Percentiles rank a stretch among this genome's conserved stretches.
Conservation (phyloP, 2,113 vertebrate genomes). For the Malurus elegans region DNA sequence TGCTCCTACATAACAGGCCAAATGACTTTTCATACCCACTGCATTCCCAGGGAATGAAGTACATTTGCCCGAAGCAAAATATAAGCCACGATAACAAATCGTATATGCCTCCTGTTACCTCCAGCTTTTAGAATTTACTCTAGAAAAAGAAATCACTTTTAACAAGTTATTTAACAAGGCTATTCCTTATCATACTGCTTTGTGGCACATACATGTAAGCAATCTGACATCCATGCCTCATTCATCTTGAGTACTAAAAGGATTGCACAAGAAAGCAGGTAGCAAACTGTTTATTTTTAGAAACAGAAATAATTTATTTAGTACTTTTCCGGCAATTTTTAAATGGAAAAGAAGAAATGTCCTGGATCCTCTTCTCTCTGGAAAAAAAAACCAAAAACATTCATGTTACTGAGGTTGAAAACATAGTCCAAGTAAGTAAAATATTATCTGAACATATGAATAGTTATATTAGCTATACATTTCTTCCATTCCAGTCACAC, state of each 20-base stretch:
- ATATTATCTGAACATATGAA: neutral
- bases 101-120: neutral
- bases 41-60: neutral
- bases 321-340: neutral
- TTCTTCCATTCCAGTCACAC: neutral
- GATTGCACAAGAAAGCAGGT: slow-evolving; percentile 32
- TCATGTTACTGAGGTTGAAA: neutral
- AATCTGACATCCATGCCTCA: neutral
- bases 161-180: neutral
- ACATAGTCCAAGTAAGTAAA: neutral
- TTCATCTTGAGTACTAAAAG: neutral
- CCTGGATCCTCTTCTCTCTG: slow-evolving; percentile 62
- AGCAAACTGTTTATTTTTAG: slow-evolving; percentile 37
- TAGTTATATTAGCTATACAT: neutral
- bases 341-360: neutral
- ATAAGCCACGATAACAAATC: neutral
- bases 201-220: neutral
- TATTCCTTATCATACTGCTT: neutral
- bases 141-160: neutral
- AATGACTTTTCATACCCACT: neutral
- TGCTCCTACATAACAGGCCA: neutral
- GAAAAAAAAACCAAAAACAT: slow-evolving; percentile 9
- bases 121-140: neutral
- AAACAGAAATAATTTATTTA: slow-evolving; percentile 48
- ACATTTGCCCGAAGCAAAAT: neutral